Evolutionary conservation across 1,140 invertebrate genomes (phyloP).

Genomic region (Neocloeon triangulifer): DNA sequence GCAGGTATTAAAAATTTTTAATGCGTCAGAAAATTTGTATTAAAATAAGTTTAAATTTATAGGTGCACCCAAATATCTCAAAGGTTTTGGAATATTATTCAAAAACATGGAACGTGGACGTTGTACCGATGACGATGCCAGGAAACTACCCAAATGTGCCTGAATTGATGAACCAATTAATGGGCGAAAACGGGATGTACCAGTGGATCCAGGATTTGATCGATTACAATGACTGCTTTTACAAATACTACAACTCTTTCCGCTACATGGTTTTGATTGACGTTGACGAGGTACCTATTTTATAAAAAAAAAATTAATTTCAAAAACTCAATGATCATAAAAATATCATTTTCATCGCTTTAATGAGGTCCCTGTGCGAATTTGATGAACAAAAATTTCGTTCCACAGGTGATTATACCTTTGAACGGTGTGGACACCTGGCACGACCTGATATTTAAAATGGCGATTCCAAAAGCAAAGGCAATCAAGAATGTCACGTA

Average conservation of each 20-base stretch:
- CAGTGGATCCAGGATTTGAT: conserved; percentile 87
- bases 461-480: conserved; percentile 11
- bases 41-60: no score
- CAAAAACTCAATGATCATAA: no score
- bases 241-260: conserved; percentile 77
- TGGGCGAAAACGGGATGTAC: conserved; percentile 72
- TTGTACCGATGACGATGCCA: conserved; percentile 69
- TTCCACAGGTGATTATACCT: conserved; percentile 95
- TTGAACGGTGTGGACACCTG: conserved; percentile 28
- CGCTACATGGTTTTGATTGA: conserved; percentile 77
- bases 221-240: conserved; percentile 91
- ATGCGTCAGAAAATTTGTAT: no score
- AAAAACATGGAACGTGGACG: conserved; percentile 45
- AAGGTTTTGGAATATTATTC: conserved; percentile 71
- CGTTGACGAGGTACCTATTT: conserved; percentile 88
- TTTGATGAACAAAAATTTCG: no score
- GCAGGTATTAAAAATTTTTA: no score
- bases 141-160: conserved; percentile 80
- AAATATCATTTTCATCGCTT: no score
- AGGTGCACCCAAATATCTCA: conserved; percentile 75
- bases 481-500: background rate
- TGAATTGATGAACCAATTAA: conserved; percentile 69
- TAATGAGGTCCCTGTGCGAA: no score
- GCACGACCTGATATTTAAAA: conserved; percentile 18
- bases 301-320: no score